phyloP scores from a whole-genome alignment of 2,888 invertebrate species.

The Caenorhabditis sp. region DNA sequence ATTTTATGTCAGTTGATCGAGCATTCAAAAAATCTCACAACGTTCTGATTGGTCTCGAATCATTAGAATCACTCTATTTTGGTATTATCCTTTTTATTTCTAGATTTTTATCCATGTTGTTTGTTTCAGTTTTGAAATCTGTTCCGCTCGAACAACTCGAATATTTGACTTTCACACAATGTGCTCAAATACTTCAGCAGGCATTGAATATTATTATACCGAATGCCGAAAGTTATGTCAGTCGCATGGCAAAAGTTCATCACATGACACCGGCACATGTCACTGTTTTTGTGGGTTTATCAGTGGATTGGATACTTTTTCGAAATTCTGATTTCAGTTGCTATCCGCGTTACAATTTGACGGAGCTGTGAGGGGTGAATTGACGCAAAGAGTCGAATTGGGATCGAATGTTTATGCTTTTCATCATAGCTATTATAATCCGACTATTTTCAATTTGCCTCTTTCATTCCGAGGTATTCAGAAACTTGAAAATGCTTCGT shows the following conservation, averaged over 20 bases:
- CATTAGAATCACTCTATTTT: slow-evolving; percentile 28
- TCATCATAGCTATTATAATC: slow-evolving; percentile 29
- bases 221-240: slow-evolving; percentile 10
- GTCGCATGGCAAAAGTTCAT: slow-evolving; percentile 9
- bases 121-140: not conserved
- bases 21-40: slow-evolving; percentile 9
- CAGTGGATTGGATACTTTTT: not conserved
- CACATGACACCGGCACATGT: not conserved
- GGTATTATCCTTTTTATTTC: slow-evolving; percentile 11
- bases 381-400: not conserved
- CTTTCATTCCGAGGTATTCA: not conserved
- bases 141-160: not conserved
- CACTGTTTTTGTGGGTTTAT: not conserved
- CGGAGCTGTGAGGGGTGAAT: slow-evolving; percentile 20
- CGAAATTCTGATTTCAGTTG: slow-evolving; percentile 19
- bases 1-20: slow-evolving; percentile 14
- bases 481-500: not conserved
- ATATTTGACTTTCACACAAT: not conserved
- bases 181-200: not conserved
- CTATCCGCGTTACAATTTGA: slow-evolving; percentile 26
- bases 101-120: not conserved
- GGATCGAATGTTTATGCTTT: slow-evolving; percentile 13
- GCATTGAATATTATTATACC: slow-evolving; percentile 11
- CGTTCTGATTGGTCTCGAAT: slow-evolving; percentile 22
- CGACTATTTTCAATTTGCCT: not conserved